Evolutionary conservation across 2,113 vertebrate genomes (phyloP), one percentile per base, ranked within the genome.

Genomic region (Serilophus lunatus): DNA sequence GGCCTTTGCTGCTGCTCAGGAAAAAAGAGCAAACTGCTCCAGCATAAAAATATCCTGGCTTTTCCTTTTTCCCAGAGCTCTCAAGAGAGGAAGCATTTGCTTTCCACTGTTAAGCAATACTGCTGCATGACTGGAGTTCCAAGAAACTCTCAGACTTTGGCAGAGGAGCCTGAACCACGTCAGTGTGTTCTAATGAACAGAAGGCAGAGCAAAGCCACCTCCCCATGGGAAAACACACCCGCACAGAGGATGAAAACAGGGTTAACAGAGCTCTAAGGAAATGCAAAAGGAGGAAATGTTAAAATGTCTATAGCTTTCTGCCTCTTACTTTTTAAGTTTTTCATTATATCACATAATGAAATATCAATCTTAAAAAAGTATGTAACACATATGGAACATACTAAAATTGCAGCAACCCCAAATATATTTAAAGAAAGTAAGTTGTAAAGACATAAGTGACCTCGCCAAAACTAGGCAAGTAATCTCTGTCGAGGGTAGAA

Each of bases 131-230:
- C 65, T 17, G 9, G 16, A 77, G 38, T 96, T 96, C 94, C 89
- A 74, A 92, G 96, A 86, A 97, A 94, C 76, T n/a, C 75, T 35
- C 6, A 59, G 20, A 59, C 31, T 78, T 36, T 92, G 93, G 87
- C 94, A 91, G 44, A 91, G 56, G 88, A 77, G 63, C 56, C 51
- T 18, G 4, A 51, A 51, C 33, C 35, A 22, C 4, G 3, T 18
- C 74, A 40, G 29, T 42, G 40, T 42, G 7, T 13, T 36, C 19
- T 29, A 72, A 66, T n/a, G 20, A 72, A 42, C 54, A 82, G 74
- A 82, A 1, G 16, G n/a, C 61, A 69, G 40, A 86, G 60, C 13
- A 75, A 57, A 82, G 68, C 9, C 8, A n/a, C 36, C 19, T 75
- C 35, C n/a, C 56, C 31, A 9, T 2, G 15, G 40, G 10, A 47